Percentiles rank a stretch among this genome's conserved stretches.
Evolutionary conservation across 1,140 invertebrate species (phyloP).

Genomic region (Philotrypesis tridentata): DNA sequence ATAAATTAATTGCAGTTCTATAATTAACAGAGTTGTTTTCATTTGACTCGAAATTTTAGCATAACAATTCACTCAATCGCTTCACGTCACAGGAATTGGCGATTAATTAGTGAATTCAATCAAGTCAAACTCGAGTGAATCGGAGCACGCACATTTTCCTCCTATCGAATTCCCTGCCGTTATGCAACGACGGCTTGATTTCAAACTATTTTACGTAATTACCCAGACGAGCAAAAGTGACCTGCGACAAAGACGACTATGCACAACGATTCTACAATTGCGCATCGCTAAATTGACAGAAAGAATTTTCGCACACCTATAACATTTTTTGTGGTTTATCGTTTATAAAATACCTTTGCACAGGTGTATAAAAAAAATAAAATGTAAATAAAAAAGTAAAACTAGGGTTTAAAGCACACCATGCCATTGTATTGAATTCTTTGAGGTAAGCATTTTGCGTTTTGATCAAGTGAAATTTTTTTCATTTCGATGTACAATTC

Average conservation of each 20-base stretch:
- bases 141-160: neutral
- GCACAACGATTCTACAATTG: neutral
- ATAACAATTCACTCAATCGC: neutral
- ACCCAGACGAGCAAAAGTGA: neutral
- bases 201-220: conserved; percentile 15
- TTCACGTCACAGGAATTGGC: neutral
- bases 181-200: conserved; percentile 2
- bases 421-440: neutral
- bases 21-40: neutral
- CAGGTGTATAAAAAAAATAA: neutral
- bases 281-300: neutral
- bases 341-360: neutral
- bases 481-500: no score
- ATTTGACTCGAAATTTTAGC: neutral
- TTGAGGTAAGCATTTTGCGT: neutral
- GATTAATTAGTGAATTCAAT: conserved; percentile 7
- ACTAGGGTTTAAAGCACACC: no score
- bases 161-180: neutral
- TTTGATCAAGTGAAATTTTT: no score
- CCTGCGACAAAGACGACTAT: neutral
- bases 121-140: neutral
- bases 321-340: neutral
- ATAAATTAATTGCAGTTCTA: neutral
- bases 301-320: neutral
- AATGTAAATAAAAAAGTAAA: no score